These are phyloP conservation scores for Cyclopterus lumpus DNA, from an alignment of 2,797 vertebrate species.

Conservation along the genomic window DNA sequence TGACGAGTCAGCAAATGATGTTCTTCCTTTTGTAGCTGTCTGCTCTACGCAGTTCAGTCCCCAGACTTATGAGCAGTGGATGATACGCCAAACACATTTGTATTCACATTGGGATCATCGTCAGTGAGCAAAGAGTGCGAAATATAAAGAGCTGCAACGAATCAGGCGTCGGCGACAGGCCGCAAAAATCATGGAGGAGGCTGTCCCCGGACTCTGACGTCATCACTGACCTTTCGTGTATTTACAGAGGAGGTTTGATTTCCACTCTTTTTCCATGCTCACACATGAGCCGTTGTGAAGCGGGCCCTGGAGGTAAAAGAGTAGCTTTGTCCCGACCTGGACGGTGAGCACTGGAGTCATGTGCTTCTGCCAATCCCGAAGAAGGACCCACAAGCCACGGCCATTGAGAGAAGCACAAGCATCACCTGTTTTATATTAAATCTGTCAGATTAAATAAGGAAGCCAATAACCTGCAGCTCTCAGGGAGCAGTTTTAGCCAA, in stretches of 20 bases:
- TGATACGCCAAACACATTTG: conserved; percentile 47
- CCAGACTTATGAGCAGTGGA: conserved; percentile 39
- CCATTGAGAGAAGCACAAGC: conserved; percentile 71
- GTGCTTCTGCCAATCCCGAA: conserved; percentile 74
- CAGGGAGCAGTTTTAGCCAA: conserved; percentile 38
- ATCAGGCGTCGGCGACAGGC: conserved; percentile 64
- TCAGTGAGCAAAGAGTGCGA: conserved; percentile 72
- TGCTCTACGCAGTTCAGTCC: conserved; percentile 38
- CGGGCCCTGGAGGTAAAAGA: conserved; percentile 76
- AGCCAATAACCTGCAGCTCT: conserved; percentile 69
- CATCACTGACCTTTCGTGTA: conserved; percentile 82
- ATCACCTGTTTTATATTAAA: conserved; percentile 82
- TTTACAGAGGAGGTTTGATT: conserved; percentile 83
- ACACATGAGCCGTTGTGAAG: conserved; percentile 78
- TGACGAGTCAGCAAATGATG: conserved; percentile 60
- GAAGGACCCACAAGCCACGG: conserved; percentile 66
- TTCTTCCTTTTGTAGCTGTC: conserved; percentile 44
- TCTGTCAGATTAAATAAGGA: conserved; percentile 79
- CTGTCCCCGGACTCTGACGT: conserved; percentile 72
- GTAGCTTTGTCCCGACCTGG: conserved; percentile 80
- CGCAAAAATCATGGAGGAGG: conserved; percentile 62
- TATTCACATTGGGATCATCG: conserved; percentile 69
- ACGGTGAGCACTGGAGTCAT: conserved; percentile 65
- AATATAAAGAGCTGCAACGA: conserved; percentile 62
- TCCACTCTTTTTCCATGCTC: conserved; percentile 78